Conservation (phyloP, 2,888 invertebrate genomes). For the Rhaphigaster nebulosa region DNA sequence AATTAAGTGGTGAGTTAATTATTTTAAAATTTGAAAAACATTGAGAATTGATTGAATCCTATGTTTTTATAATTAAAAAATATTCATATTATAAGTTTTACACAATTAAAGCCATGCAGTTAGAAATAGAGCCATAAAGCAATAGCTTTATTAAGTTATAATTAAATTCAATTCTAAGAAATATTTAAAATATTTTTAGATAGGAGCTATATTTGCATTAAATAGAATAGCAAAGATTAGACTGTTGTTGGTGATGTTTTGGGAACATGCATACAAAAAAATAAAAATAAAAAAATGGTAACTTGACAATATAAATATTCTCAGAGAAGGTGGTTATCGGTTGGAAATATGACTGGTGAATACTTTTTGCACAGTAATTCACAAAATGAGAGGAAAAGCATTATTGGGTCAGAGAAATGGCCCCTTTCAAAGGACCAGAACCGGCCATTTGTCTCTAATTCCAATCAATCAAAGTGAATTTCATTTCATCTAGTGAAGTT, state of each 20-base stretch:
- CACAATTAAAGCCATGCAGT: constrained; percentile 29
- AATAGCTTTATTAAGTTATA: not conserved
- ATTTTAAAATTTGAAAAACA: not conserved
- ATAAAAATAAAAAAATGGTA: not conserved
- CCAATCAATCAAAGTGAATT: no score
- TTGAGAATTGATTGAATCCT: not conserved
- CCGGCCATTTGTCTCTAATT: no score
- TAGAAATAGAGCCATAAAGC: not conserved
- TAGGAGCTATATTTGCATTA: not conserved
- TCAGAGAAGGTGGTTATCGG: no score
- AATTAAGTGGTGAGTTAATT: not conserved
- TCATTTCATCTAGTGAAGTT: no score
- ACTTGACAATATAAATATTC: no score
- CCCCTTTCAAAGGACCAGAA: no score
- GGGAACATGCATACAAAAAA: not conserved
- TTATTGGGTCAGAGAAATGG: no score
- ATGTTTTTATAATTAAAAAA: not conserved
- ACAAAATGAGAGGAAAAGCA: no score
- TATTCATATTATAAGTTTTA: constrained; percentile 20
- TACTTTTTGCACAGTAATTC: no score
- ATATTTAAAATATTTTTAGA: not conserved
- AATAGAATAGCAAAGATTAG: not conserved
- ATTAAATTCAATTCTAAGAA: not conserved
- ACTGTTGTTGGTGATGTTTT: not conserved
- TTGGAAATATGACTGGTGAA: no score